A percentile compares a stretch with the other conserved stretches of the same genome.
Evolutionary conservation across 2,888 invertebrate species (phyloP).

Genomic region (Torymus aiolomorphi): DNA sequence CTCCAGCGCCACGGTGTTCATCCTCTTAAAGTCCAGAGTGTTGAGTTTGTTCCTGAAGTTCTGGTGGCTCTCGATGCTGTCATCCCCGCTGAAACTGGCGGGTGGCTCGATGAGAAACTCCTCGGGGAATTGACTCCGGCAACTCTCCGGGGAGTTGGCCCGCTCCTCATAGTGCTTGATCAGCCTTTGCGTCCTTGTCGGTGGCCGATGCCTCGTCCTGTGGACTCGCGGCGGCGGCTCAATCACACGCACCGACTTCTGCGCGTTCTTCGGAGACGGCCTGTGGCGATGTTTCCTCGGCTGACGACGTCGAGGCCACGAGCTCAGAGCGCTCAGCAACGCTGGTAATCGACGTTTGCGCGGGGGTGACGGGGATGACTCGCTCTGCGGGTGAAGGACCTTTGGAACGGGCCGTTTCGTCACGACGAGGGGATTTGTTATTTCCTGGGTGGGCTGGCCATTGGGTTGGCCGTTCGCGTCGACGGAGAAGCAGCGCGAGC

Average conservation of each 20-base stretch:
- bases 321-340: constrained; percentile 59
- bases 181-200: constrained; percentile 44
- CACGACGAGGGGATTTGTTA: constrained; percentile 67
- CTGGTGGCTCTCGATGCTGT: constrained; percentile 61
- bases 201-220: background rate
- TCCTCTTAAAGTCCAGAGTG: constrained; percentile 68
- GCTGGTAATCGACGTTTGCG: constrained; percentile 58
- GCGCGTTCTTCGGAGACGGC: constrained; percentile 20
- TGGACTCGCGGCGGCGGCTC: constrained; percentile 48
- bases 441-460: constrained; percentile 58
- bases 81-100: constrained; percentile 64
- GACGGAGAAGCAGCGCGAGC: constrained; percentile 65
- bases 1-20: constrained; percentile 70
- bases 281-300: constrained; percentile 1
- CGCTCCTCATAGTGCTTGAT: constrained; percentile 54
- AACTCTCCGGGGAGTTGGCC: constrained; percentile 24
- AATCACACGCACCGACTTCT: constrained; percentile 38
- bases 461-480: constrained; percentile 50
- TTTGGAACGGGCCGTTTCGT: constrained; percentile 65
- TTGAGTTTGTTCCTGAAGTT: constrained; percentile 67
- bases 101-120: constrained; percentile 70
- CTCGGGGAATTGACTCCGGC: constrained; percentile 32
- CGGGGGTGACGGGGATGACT: constrained; percentile 32
- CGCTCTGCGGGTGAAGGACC: constrained; percentile 36
- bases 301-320: constrained; percentile 42